Percentiles rank a stretch among this genome's conserved stretches.
phyloP scores from a whole-genome alignment of 2,888 invertebrate species.

The Odontocolon sp. region DNA sequence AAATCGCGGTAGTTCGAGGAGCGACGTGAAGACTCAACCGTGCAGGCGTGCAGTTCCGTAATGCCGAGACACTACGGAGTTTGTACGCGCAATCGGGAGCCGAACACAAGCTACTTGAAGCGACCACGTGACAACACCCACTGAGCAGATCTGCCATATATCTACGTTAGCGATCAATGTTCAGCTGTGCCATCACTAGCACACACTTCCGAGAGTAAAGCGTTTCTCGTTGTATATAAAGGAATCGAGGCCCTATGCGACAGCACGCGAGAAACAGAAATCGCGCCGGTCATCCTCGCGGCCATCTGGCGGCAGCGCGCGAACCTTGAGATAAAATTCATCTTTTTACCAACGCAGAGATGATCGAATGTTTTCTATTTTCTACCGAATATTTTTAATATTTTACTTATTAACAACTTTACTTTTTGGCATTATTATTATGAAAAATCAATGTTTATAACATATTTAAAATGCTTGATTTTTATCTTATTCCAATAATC shows the following conservation, averaged over 20 bases:
- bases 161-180: slow-evolving; percentile 84
- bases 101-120: slow-evolving; percentile 83
- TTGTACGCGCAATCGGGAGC: slow-evolving; percentile 82
- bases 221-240: slow-evolving; percentile 62
- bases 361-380: too few species aligned
- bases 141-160: slow-evolving; percentile 85
- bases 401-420: too few species aligned
- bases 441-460: too few species aligned
- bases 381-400: too few species aligned
- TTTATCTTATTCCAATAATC: too few species aligned
- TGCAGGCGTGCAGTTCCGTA: slow-evolving; percentile 80
- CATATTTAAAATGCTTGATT: too few species aligned
- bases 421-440: too few species aligned
- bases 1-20: slow-evolving; percentile 86
- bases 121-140: slow-evolving; percentile 85
- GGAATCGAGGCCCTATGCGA: not conserved
- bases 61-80: slow-evolving; percentile 66
- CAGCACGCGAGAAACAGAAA: slow-evolving; percentile 62
- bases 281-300: not conserved
- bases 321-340: not conserved
- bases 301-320: slow-evolving; percentile 40
- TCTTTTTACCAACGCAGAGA: too few species aligned
- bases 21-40: slow-evolving; percentile 82
- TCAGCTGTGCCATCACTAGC: slow-evolving; percentile 85
- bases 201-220: slow-evolving; percentile 81